phyloP scores from a whole-genome alignment of 2,113 vertebrate species.

The Suncus etruscus region DNA sequence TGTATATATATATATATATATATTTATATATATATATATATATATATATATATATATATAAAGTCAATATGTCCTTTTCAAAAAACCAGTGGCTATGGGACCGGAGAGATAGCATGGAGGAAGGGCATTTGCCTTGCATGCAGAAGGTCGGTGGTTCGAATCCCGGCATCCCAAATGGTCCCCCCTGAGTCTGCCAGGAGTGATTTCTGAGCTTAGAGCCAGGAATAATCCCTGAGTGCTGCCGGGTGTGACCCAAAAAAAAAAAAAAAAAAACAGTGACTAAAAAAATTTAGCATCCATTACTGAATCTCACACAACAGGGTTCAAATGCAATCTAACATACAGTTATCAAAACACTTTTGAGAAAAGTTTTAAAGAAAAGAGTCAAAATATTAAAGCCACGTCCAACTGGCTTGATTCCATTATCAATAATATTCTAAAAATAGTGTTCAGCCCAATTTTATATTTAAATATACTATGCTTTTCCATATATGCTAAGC shows the following conservation, averaged over 20 bases:
- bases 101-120: too few species aligned
- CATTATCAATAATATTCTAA: conserved; percentile 40
- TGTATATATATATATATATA: too few species aligned
- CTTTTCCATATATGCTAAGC: not conserved
- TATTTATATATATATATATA: too few species aligned
- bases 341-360: conserved; percentile 46
- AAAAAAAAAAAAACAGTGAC: too few species aligned
- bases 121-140: too few species aligned
- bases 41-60: too few species aligned
- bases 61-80: conserved; percentile 41
- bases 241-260: too few species aligned
- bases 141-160: too few species aligned
- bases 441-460: not conserved
- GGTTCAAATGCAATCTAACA: conserved; percentile 37
- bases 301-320: conserved; percentile 54
- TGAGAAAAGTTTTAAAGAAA: conserved; percentile 42
- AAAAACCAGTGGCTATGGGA: conserved; percentile 47
- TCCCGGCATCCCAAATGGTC: too few species aligned
- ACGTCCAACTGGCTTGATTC: conserved; percentile 44
- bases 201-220: too few species aligned
- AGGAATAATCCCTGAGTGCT: too few species aligned
- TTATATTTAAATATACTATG: not conserved
- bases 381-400: not conserved
- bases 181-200: too few species aligned
- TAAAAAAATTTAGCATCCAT: conserved; percentile 33